Evolutionary conservation across 1,140 invertebrate species (phyloP).

Genomic region (Asbolus verrucosus): DNA sequence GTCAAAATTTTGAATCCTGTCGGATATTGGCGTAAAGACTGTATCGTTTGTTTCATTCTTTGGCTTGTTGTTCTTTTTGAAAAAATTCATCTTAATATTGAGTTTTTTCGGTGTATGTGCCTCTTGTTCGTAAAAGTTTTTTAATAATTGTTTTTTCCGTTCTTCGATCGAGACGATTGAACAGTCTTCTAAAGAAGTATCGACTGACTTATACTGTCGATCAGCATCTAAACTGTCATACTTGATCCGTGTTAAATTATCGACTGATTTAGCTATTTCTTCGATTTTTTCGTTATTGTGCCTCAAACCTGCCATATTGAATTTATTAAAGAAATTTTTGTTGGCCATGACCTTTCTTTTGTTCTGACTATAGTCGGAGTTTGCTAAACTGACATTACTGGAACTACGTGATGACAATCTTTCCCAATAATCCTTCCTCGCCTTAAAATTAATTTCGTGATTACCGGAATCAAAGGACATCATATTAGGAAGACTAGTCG

Average conservation of each 20-base stretch:
- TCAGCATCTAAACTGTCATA: slow-evolving; percentile 6
- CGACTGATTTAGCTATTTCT: slow-evolving; percentile 42
- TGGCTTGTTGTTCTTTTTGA: slow-evolving; percentile 13
- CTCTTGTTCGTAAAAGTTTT: slow-evolving; percentile 43
- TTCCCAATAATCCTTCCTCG: slow-evolving; percentile 46
- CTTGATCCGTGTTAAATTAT: slow-evolving; percentile 41
- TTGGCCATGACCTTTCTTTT: slow-evolving; percentile 3
- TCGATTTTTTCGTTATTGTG: not conserved
- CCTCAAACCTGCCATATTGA: not conserved
- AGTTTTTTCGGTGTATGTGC: not conserved
- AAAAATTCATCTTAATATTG: slow-evolving; percentile 7
- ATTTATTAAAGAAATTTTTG: slow-evolving; percentile 32
- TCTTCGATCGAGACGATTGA: slow-evolving; percentile 1
- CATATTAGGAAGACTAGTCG: slow-evolving; percentile 47
- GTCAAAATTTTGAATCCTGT: slow-evolving; percentile 43
- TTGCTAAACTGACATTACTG: slow-evolving; percentile 15
- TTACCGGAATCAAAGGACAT: slow-evolving; percentile 2
- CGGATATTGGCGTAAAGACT: slow-evolving; percentile 12
- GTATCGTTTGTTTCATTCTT: not conserved
- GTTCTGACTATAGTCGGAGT: not conserved
- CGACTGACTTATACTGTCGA: slow-evolving; percentile 43
- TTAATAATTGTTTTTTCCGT: slow-evolving; percentile 47
- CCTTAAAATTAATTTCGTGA: not conserved
- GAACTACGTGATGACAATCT: slow-evolving; percentile 40
- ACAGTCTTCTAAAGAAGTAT: slow-evolving; percentile 43